Conservation (phyloP, 1,140 invertebrate species). For the Doryteuthis pealeii region DNA sequence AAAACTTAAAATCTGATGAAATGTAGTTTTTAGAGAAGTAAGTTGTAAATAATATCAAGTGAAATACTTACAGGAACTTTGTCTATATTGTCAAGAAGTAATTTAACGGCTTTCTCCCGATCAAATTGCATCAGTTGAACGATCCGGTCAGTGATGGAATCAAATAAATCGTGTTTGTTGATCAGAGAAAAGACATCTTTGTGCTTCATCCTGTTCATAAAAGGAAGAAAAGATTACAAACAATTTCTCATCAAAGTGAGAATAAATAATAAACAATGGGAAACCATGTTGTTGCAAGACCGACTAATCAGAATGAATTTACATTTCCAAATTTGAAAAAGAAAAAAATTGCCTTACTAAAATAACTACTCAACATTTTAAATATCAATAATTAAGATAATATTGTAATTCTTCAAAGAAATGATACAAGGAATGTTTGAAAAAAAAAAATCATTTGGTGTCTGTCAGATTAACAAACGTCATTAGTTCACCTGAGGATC, state of each 20-base stretch:
- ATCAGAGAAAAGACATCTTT: constrained; percentile 88
- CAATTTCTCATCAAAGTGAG: not conserved
- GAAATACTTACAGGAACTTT: constrained; percentile 73
- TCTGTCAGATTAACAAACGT: too few species aligned
- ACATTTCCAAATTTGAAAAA: not conserved
- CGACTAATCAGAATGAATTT: constrained; percentile 15
- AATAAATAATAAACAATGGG: too few species aligned
- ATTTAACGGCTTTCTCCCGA: constrained; percentile 76
- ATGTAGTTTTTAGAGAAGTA: too few species aligned
- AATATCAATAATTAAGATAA: not conserved
- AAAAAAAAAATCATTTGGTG: too few species aligned
- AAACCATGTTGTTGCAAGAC: not conserved
- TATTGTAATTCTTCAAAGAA: not conserved
- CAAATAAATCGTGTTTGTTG: constrained; percentile 77
- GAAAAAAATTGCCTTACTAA: not conserved
- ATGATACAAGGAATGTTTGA: not conserved
- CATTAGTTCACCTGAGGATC: too few species aligned
- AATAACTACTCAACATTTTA: constrained; percentile 6
- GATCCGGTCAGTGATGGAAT: constrained; percentile 82
- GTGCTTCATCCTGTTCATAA: constrained; percentile 69
- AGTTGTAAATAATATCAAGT: too few species aligned
- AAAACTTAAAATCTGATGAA: too few species aligned
- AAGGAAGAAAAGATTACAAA: constrained; percentile 3
- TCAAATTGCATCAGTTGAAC: constrained; percentile 84
- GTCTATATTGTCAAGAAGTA: constrained; percentile 80